Evolutionary conservation across 2,888 invertebrate genomes (phyloP), one percentile per base, ranked within the genome.

Genomic region (Agapostemon virescens): DNA sequence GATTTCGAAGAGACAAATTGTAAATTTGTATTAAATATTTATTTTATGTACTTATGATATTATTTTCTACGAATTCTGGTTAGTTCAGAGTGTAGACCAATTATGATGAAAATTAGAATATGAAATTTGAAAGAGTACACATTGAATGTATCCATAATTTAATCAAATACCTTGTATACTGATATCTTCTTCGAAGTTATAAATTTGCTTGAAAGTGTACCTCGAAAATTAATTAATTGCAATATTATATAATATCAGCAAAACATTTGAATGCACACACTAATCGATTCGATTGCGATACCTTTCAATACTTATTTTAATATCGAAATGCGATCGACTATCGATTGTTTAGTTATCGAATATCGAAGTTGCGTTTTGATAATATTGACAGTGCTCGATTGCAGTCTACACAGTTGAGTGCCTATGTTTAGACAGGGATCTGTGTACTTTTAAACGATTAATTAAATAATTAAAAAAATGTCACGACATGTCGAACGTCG

Each of bases 401-500:
- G 23, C 13, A 20, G 7, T 30, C 23, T 11, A 17, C 11, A 64
- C 6, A 23, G 30, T 42, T 33, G 5, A 5, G n/a, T 7, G 66
- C 15, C 26, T 66, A 66, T n/a, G n/a, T 0, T 6, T 26, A 38
- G 5, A 5, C 26, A 38, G 33, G 15, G 15, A 7, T 61, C 58
- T 69, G 40, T 77, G 45, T 45, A 33, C 13, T 36, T n/a, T 42
- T 4, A 38, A 68, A 58, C n/a, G 3, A 13, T 23, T 67, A 58
- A 36, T 36, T 58, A 26, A 45, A 38, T 17, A 58, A 63, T 66
- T 64, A 1, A 26, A 66, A 76, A 68, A 38, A 87, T 87, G 87
- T 42, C 84, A 11, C 52, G 74, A 17, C 23, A 6, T 11, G 40
- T 78, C 5, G 55, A 80, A 2, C 85, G 79, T 79, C 87, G 89